Base-by-base conservation (phyloP, 2,113 vertebrate genomes). In the Eidolon helvum region DNA sequence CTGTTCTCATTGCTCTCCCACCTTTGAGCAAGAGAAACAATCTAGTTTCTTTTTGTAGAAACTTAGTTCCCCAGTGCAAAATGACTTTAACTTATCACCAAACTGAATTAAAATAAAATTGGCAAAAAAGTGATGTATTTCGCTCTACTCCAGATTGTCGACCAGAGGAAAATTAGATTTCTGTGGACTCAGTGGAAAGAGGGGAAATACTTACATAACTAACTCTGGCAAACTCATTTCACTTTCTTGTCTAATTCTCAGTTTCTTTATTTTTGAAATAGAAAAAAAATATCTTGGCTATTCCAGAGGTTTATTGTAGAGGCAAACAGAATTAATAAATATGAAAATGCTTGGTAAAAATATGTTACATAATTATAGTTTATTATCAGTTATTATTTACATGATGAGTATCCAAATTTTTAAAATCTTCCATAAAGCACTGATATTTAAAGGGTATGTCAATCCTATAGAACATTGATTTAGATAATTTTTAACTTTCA, bases 31-130 rank as follows among this genome's bases (percentile, higher is more conserved):
- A 72, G 28, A 77, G 8, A 93, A 77, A 63, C 38, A 21, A 79
- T 74, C 63, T 33, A 57, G 93, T 94, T 92, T 80, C 48, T 91
- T 48, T 89, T 78, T 74, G 66, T 55, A 87, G 87, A 96, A 94
- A 92, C 33, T 71, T 57, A 71, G 55, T 82, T 93, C 65, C 53
- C 35, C 14, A 22, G 53, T 77, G 48, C 43, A 94, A 91, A 88
- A 90, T 66, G 53, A 78, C 50, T 87, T 79, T 71, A 87, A 88
- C 53, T 95, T 88, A 91, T 82, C 92, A 85, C 3, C 50, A 96
- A 94, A 87, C 28, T 80, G 84, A 88, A 92, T 85, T 90, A 94
- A 96, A 95, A 89, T 92, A 38, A 88, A 38, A 66, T 11, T 72
- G 61, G 80, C 24, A 55, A 93, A 79, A 95, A 94, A 68, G 4